A percentile compares a stretch with the other conserved stretches of the same genome.
phyloP scores from a whole-genome alignment of 2,797 vertebrate species.

The Decapterus maruadsi region DNA sequence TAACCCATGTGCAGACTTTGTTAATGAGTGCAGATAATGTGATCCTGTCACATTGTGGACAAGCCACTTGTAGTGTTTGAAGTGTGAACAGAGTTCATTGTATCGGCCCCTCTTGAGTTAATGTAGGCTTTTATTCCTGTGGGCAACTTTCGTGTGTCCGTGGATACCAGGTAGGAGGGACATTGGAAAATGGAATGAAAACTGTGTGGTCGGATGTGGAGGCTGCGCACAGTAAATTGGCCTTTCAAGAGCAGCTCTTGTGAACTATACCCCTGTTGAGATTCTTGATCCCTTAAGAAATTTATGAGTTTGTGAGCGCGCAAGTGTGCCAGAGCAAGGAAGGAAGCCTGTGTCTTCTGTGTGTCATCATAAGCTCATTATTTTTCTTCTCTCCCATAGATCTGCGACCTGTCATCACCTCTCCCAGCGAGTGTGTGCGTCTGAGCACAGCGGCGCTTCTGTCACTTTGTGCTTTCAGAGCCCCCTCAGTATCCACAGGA shows the following conservation, averaged over 20 bases:
- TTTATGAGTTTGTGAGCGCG: constrained; percentile 48
- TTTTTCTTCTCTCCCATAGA: constrained; percentile 89
- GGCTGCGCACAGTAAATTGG: constrained; percentile 62
- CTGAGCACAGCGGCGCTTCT: constrained; percentile 64
- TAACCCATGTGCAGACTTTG: constrained; percentile 64
- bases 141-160: constrained; percentile 44
- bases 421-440: constrained; percentile 57
- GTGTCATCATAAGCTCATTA: constrained; percentile 84
- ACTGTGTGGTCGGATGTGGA: constrained; percentile 54
- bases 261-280: constrained; percentile 69
- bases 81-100: constrained; percentile 72
- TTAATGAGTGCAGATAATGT: constrained; percentile 72
- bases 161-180: constrained; percentile 66
- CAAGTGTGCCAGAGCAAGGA: constrained; percentile 41
- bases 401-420: constrained; percentile 86
- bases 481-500: constrained; percentile 39
- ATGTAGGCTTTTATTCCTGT: constrained; percentile 72
- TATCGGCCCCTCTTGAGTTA: constrained; percentile 77
- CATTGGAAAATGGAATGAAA: constrained; percentile 46
- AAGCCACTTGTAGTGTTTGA: constrained; percentile 66
- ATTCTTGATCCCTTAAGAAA: constrained; percentile 75
- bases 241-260: constrained; percentile 68
- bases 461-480: constrained; percentile 68
- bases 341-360: constrained; percentile 68
- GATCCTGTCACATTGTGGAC: constrained; percentile 61